Conservation (phyloP, 2,797 vertebrate genomes). For the Alfaro cultratus region DNA sequence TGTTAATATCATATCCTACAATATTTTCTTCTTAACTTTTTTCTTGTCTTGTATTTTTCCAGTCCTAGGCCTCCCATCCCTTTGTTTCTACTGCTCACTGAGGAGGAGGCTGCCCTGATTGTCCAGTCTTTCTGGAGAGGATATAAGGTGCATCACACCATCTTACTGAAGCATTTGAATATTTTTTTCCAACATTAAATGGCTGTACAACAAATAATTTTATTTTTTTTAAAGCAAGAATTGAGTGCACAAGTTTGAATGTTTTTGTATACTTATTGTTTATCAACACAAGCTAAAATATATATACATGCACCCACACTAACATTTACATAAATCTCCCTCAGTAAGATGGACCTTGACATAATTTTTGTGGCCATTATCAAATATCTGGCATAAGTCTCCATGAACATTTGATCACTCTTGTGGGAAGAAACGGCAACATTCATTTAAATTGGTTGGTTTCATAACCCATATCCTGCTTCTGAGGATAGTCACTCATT, state of each 20-base stretch:
- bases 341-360: not conserved
- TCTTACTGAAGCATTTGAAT: not conserved
- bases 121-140: constrained; percentile 95
- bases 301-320: not conserved
- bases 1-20: not conserved
- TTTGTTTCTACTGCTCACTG: constrained; percentile 83
- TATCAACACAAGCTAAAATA: not conserved
- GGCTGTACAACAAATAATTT: not conserved
- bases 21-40: not conserved
- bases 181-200: not conserved
- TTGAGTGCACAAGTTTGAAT: not conserved
- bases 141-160: constrained; percentile 80
- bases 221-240: not conserved
- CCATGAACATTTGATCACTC: not conserved
- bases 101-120: constrained; percentile 82
- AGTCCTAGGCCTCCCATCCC: constrained; percentile 88
- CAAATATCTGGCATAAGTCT: not conserved
- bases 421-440: not conserved
- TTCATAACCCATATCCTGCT: not conserved
- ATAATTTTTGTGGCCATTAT: not conserved
- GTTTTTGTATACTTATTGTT: not conserved
- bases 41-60: constrained; percentile 28
- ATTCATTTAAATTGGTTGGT: not conserved
- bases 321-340: not conserved
- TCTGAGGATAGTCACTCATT: not conserved